Base-by-base conservation (phyloP, 2,113 vertebrate species). In the Eclectus roratus region DNA sequence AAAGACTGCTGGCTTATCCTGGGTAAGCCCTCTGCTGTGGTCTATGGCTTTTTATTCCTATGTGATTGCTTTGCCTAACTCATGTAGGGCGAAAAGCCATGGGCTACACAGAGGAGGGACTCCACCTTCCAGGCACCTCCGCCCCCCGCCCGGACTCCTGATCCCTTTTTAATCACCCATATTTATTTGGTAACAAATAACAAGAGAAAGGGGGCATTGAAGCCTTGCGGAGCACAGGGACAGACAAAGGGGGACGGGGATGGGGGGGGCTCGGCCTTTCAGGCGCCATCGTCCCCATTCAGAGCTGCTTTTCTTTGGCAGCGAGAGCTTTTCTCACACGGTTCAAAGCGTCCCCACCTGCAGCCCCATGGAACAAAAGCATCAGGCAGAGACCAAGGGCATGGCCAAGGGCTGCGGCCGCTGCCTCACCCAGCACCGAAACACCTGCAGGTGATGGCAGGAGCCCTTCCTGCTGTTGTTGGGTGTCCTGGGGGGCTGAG, bases 21-120 rank as follows among this genome's bases (percentile, higher is more conserved):
- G 96, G 92, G 81, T 94, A 78, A 93, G 96, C 97, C 99, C 98
- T 98, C 98, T 99, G 98, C 98, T 99, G 99, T 98, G 99, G 98
- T 98, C 98, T 99, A 99, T 99, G 99, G 99, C 99, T 99, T 99
- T 99, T 99, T 99, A 99, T 99, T 99, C 99, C 99, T 99, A 99
- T 99, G 99, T 99, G 99, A 99, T 99, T 98, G 98, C 98, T 97
- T 98, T 98, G 98, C 97, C 95, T 87, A 98, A 98, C 97, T 99
- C 99, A 99, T 98, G 98, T 99, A 99, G 99, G 99, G 99, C 99
- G 98, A 98, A 99, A 99, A 99, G 99, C 99, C 99, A 99, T 99
- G 99, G 98, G 99, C 97, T 99, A 98, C 99, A 98, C 98, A 98
- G 98, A 98, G 99, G 98, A 97, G 95, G 96, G 58, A 55, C 92